phyloP scores from a whole-genome alignment of 1,140 invertebrate genomes.

The Sarcophaga bullata region DNA sequence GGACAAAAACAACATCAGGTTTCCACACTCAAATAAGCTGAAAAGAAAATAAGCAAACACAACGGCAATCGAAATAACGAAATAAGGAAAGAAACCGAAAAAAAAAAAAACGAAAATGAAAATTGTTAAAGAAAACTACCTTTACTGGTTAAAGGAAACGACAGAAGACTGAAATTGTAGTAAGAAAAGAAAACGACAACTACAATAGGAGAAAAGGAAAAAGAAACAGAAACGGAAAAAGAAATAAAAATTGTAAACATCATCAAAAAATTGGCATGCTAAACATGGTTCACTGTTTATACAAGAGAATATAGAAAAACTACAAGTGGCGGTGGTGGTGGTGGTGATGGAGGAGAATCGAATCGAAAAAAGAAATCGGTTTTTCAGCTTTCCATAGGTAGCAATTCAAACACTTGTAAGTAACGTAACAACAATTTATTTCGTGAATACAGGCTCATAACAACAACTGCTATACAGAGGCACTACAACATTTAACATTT shows the following conservation, averaged over 20 bases:
- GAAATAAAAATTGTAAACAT: constrained; percentile 29
- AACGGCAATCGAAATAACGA: not conserved
- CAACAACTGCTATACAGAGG: not conserved
- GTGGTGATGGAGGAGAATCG: not conserved
- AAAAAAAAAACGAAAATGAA: not conserved
- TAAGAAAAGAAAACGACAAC: not conserved
- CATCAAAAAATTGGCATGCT: constrained; percentile 39
- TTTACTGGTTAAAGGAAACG: too few species aligned
- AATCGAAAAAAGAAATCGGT: not conserved
- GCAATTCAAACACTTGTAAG: constrained; percentile 36
- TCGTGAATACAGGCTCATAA: not conserved
- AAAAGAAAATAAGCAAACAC: not conserved
- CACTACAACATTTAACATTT: constrained; percentile 28
- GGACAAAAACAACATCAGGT: not conserved
- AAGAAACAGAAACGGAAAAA: constrained; percentile 10
- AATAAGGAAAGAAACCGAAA: not conserved
- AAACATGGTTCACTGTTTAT: constrained; percentile 37
- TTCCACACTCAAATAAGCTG: not conserved
- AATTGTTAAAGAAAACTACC: too few species aligned
- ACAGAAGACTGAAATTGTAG: too few species aligned
- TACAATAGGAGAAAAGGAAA: not conserved
- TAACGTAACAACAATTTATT: constrained; percentile 38
- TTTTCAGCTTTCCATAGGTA: constrained; percentile 20
- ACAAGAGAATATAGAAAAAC: not conserved
- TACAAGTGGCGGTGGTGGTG: not conserved